Base-by-base conservation (phyloP, 2,113 vertebrate species). In the Mastomys coucha region DNA sequence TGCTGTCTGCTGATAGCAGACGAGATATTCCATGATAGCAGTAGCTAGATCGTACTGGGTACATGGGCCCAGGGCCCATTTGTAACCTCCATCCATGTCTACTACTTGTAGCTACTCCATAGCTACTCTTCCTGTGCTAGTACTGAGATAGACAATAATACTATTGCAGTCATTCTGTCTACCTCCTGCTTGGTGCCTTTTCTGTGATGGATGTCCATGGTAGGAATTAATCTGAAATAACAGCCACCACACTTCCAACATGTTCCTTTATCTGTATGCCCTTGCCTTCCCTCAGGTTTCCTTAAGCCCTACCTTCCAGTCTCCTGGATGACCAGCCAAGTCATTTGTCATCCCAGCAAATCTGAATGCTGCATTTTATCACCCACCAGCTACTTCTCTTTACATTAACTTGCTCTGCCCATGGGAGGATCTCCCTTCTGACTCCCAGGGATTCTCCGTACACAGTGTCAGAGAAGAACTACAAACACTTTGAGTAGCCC, bases 341-440 rank as follows among this genome's bases (percentile, higher is more conserved):
- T 88, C 39, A 65, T 72, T 89, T 70, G 60, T 60, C 63, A 36
- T 1, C 0, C 36, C 65, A 3, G 20, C 33, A 39, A 72, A 9
- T 87, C 67, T 16, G 1, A 12, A 53, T 31, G 7, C 63, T 60
- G 6, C 0, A 0, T 85, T 56, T 72, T 24, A 53, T 22, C 72
- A 31, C 78, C 36, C 60, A 17, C 42, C 65, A 58, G 42, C 56
- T 60, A 10, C 49, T 89, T 33, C 91, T 96, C 90, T 93, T 87
- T 56, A 65, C 14, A 14, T 42, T 65, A 11, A 6, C 70, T 42
- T 10, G 45, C 45, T 69, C 24, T 45, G 36, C 73, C 11, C 31
- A 2, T 20, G 28, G 81, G 36, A 89, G 42, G 20, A 63, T 53
- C 20, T 87, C 24, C 51, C n/a, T 19, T 0, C 42, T 63, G 58